Evolutionary conservation across 2,888 invertebrate species (phyloP).

Genomic region (Selenia dentaria): DNA sequence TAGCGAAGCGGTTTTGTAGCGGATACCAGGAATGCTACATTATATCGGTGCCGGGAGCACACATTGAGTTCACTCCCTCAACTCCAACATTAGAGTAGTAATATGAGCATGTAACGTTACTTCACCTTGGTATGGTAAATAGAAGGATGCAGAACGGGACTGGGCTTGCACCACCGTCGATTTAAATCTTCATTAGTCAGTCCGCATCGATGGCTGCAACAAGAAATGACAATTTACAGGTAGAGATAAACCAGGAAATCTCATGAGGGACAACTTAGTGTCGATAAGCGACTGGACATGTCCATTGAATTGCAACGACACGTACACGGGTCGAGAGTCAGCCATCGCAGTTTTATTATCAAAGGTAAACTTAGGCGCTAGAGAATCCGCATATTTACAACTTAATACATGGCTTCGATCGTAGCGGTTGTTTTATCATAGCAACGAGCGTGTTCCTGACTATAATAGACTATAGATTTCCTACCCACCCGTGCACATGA

Average conservation of each 20-base stretch:
- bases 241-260: constrained; percentile 61
- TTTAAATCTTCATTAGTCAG: constrained; percentile 94
- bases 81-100: constrained; percentile 29
- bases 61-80: constrained; percentile 17
- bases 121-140: constrained; percentile 92
- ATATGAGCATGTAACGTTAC: constrained; percentile 36
- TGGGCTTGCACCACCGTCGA: constrained; percentile 92
- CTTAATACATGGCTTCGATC: constrained; percentile 44
- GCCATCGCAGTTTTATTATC: constrained; percentile 42
- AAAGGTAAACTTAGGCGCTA: constrained; percentile 26
- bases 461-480: constrained; percentile 6
- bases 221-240: constrained; percentile 64
- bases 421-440: constrained; percentile 48
- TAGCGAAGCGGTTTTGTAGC: constrained; percentile 30
- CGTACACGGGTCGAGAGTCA: constrained; percentile 44
- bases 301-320: constrained; percentile 53
- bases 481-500: constrained; percentile 2
- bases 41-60: constrained; percentile 16
- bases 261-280: constrained; percentile 51
- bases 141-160: constrained; percentile 90
- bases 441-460: constrained; percentile 13
- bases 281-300: constrained; percentile 51
- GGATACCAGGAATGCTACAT: constrained; percentile 27
- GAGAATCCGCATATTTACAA: constrained; percentile 51
- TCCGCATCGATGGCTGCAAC: constrained; percentile 91